Evolutionary conservation across 2,113 vertebrate species (phyloP).

Genomic region (Nettapus auritus): DNA sequence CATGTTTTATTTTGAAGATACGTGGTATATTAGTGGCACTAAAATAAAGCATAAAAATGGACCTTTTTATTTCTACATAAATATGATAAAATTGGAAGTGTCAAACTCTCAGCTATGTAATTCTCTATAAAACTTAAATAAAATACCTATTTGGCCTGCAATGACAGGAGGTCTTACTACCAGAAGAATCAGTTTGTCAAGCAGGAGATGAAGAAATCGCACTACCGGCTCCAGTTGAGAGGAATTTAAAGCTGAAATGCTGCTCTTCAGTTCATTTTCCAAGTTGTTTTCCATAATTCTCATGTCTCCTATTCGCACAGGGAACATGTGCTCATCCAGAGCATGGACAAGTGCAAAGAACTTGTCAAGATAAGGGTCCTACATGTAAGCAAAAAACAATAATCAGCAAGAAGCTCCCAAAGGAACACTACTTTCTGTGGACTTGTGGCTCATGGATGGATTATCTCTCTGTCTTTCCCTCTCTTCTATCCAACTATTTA

Average conservation of each 20-base stretch:
- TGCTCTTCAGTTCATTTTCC: constrained; percentile 94
- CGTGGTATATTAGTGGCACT: background rate
- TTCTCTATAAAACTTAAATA: constrained; percentile 62
- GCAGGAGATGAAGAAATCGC: constrained; percentile 96
- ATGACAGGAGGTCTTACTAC: constrained; percentile 96
- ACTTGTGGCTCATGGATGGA: background rate
- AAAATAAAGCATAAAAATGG: constrained; percentile 41
- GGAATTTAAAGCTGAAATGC: constrained; percentile 92
- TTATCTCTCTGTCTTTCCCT: background rate
- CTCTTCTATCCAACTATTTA: background rate
- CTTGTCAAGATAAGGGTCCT: constrained; percentile 98
- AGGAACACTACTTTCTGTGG: background rate
- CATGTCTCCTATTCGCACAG: constrained; percentile 96
- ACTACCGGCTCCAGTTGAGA: constrained; percentile 96
- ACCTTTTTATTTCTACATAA: constrained; percentile 57
- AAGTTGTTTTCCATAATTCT: constrained; percentile 98
- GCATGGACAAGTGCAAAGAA: constrained; percentile 98
- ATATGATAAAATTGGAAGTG: constrained; percentile 41
- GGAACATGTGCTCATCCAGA: constrained; percentile 98
- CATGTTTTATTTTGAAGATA: constrained; percentile 53
- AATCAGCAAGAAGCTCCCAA: background rate
- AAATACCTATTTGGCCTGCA: constrained; percentile 96
- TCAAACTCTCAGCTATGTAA: constrained; percentile 49
- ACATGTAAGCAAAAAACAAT: constrained; percentile 1
- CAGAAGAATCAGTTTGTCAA: constrained; percentile 96